phyloP scores from a whole-genome alignment of 2,888 invertebrate species.

The Cyrtodaria siliqua region DNA sequence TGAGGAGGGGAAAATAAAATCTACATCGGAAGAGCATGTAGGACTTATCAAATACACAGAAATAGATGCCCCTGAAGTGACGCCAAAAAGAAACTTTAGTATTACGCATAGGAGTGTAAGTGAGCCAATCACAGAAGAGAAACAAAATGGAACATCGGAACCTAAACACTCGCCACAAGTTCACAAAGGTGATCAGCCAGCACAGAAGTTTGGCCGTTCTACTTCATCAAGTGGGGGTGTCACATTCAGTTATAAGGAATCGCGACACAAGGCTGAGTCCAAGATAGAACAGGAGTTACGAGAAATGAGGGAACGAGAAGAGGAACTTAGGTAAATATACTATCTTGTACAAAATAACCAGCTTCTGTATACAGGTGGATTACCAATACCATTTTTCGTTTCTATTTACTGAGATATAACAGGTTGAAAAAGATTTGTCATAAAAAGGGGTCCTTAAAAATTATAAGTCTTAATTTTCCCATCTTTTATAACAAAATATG shows the following conservation, averaged over 20 bases:
- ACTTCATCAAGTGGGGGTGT: slow-evolving; percentile 64
- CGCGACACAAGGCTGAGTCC: slow-evolving; percentile 94
- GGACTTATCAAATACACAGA: slow-evolving; percentile 85
- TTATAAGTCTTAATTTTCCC: no score
- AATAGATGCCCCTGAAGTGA: slow-evolving; percentile 64
- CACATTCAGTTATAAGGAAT: slow-evolving; percentile 88
- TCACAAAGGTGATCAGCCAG: slow-evolving; percentile 32
- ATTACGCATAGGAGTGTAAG: slow-evolving; percentile 58
- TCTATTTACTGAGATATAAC: no score
- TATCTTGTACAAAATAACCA: no score
- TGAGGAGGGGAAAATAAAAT: slow-evolving; percentile 88
- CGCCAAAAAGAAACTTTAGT: slow-evolving; percentile 77
- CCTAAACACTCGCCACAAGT: slow-evolving; percentile 39
- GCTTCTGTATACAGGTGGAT: no score
- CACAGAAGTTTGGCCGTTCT: slow-evolving; percentile 48
- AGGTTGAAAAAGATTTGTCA: no score
- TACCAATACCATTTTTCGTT: no score
- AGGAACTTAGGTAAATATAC: slow-evolving; percentile 90
- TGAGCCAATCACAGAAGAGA: slow-evolving; percentile 25
- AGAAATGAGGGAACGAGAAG: slow-evolving; percentile 94
- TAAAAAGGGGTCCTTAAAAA: no score
- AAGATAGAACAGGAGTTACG: slow-evolving; percentile 95
- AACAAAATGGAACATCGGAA: slow-evolving; percentile 58
- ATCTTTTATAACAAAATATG: no score
- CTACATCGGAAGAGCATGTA: slow-evolving; percentile 88